Percentiles rank a stretch among this genome's conserved stretches.
These are phyloP conservation scores for Megaleporinus macrocephalus DNA, from an alignment of 2,113 vertebrate species.

Conservation along the genomic window DNA sequence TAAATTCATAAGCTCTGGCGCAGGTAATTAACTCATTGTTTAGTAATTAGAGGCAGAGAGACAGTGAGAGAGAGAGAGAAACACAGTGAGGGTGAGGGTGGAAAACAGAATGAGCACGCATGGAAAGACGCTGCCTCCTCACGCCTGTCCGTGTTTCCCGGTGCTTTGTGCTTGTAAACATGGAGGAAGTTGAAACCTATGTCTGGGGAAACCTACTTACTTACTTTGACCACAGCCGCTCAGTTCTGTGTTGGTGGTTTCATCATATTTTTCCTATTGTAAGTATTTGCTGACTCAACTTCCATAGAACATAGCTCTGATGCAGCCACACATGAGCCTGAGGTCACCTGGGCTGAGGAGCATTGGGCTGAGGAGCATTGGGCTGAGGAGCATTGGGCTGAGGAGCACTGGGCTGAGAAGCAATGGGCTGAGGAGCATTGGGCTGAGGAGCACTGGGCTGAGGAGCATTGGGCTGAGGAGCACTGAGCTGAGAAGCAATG, in stretches of 20 bases:
- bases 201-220: background rate
- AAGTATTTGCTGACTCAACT: no score
- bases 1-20: conserved; percentile 51
- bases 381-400: background rate
- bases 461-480: no score
- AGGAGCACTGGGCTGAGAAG: no score
- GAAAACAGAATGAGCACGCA: background rate
- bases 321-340: no score
- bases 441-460: no score
- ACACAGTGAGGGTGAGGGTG: conserved; percentile 6
- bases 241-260: background rate
- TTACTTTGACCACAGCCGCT: background rate
- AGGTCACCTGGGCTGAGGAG: background rate
- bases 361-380: background rate
- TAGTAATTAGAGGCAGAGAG: conserved; percentile 44
- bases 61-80: conserved; percentile 11
- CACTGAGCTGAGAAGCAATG: no score
- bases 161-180: background rate
- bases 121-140: background rate
- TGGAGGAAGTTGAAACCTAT: background rate
- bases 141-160: background rate
- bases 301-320: background rate
- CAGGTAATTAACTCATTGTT: conserved; percentile 62
- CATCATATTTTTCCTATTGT: background rate
- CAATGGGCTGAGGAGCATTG: no score